Conservation (phyloP, 2,797 vertebrate genomes). For the Ctenochaetus hawaiiensis region DNA sequence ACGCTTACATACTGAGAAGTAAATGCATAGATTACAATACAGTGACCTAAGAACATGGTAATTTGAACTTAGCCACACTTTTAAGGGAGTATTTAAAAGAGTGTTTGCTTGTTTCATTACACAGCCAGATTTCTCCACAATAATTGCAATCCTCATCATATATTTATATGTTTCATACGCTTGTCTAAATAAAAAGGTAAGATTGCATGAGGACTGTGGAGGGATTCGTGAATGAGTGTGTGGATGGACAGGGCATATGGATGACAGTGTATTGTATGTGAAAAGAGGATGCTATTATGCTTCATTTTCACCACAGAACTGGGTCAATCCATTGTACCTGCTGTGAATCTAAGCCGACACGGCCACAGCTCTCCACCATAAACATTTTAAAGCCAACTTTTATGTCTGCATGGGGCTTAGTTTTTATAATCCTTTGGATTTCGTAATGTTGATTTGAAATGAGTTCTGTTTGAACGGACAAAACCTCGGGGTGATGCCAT, state of each 20-base stretch:
- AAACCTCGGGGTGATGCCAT: too few relatives aligned
- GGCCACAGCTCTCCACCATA: background rate
- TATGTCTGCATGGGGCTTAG: slow-evolving; percentile 13
- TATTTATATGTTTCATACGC: background rate
- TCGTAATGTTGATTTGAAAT: background rate
- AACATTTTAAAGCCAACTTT: slow-evolving; percentile 30
- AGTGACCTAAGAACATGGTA: background rate
- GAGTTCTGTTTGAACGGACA: slow-evolving; percentile 1
- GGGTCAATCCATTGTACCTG: slow-evolving; percentile 32
- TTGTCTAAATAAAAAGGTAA: background rate
- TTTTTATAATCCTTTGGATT: slow-evolving; percentile 1
- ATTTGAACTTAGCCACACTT: slow-evolving; percentile 9
- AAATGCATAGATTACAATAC: background rate
- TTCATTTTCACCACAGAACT: slow-evolving; percentile 20
- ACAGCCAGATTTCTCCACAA: background rate
- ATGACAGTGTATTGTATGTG: background rate
- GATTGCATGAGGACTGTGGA: background rate
- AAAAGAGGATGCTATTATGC: slow-evolving; percentile 4
- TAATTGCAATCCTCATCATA: background rate
- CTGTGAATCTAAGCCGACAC: slow-evolving; percentile 18
- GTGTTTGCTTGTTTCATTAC: background rate
- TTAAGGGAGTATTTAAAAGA: background rate
- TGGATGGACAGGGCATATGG: background rate
- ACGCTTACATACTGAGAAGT: background rate
- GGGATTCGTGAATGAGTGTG: background rate